Evolutionary conservation across 1,140 invertebrate genomes (phyloP), one percentile per base, ranked within the genome.

Genomic region (Eurytemora carolleeae): DNA sequence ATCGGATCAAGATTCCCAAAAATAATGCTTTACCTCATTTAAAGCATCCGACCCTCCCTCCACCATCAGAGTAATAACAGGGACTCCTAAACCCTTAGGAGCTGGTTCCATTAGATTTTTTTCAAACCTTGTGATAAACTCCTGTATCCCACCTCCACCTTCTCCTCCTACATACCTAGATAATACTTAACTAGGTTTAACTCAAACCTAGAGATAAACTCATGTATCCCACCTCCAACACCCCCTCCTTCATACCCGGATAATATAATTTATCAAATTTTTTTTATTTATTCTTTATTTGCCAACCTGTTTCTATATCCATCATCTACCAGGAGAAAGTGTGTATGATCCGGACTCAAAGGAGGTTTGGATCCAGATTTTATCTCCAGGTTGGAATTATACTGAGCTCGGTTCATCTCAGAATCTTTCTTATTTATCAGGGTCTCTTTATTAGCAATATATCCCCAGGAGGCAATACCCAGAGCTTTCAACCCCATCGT

Each of bases 271-370:
- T 21, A 57, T 23, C 56, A 57, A 22, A 24, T 20, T 57, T 23
- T 57, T 24, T 20, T 22, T 22, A n/a, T 23, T 19, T n/a, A 24
- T 57, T n/a, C 21, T 57, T 20, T 22, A 57, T 18, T 57, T 23
- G 56, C 22, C 31, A 69, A 74, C 24, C 65, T 67, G n/a, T 66
- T 64, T n/a, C 70, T 67, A 1, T 68, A 68, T 0, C 73, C 73
- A 67, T 76, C 70, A 65, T 76, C 75, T 12, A 76, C 72, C 54
- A 76, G 64, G 17, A 76, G 71, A 64, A 76, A 76, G 64, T 76
- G 74, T 1, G 74, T 70, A 66, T 76, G 75, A 64, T 76, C 74
- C 0, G 71, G 71, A 67, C 76, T 73, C 2, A 76, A 67, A n/a
- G 70, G 69, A 0, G 69, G 63, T 18, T 61, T 57, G 1, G 64